phyloP scores from a whole-genome alignment of 2,113 vertebrate species.

The Percina caprodes region DNA sequence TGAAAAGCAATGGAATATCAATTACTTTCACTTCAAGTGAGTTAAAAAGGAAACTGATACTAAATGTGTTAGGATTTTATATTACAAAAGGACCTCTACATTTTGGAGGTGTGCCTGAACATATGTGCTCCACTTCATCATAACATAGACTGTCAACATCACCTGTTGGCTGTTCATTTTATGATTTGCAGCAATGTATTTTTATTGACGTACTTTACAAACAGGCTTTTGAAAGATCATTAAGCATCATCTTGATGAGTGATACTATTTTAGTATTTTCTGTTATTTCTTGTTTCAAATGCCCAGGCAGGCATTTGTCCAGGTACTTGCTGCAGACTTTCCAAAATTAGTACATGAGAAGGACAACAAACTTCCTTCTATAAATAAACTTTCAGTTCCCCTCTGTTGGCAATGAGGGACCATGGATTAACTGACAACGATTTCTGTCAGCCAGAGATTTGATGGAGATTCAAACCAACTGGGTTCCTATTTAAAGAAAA shows the following conservation, averaged over 20 bases:
- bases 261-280: slow-evolving; percentile 34
- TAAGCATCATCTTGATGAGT: neutral
- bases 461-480: slow-evolving; percentile 27
- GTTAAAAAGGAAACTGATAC: neutral
- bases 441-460: slow-evolving; percentile 34
- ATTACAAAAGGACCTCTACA: neutral
- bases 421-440: slow-evolving; percentile 55
- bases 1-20: neutral
- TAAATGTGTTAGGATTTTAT: neutral
- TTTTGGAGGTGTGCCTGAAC: neutral
- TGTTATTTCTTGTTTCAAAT: slow-evolving; percentile 33
- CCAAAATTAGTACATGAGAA: slow-evolving; percentile 52
- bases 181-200: neutral
- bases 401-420: slow-evolving; percentile 52
- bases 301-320: neutral
- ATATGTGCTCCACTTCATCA: neutral
- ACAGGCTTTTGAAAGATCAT: neutral
- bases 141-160: neutral
- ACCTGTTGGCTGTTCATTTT: neutral
- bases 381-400: slow-evolving; percentile 54
- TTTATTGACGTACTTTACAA: neutral
- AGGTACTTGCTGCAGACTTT: slow-evolving; percentile 27
- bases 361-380: slow-evolving; percentile 52
- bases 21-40: neutral
- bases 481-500: slow-evolving; percentile 15